phyloP scores from a whole-genome alignment of 1,140 invertebrate genomes.

The Heliconius hewitsoni region DNA sequence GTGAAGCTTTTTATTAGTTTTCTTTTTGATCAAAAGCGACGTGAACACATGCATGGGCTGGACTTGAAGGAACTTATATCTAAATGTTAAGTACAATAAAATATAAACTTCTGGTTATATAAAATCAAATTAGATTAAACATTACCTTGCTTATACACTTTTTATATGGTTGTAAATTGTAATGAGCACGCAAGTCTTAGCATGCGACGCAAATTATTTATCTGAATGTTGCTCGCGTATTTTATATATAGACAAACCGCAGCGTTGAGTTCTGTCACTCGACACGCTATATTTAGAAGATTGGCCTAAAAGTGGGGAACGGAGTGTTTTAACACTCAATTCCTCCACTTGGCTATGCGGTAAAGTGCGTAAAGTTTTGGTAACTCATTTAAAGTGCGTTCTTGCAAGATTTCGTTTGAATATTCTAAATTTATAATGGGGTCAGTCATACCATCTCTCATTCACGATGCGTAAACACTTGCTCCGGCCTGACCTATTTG shows the following conservation, averaged over 20 bases:
- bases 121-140: neutral
- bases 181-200: neutral
- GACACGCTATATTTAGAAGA: no score
- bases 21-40: no score
- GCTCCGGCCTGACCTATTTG: conserved; percentile 22
- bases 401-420: conserved; percentile 6
- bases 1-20: no score
- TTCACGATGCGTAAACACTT: conserved; percentile 17
- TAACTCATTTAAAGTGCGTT: neutral
- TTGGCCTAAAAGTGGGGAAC: no score
- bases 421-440: conserved; percentile 22
- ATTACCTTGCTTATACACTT: neutral
- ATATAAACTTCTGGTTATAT: neutral
- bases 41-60: neutral
- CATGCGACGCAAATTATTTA: neutral
- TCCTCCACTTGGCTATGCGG: no score
- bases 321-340: no score
- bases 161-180: neutral
- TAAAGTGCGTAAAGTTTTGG: no score
- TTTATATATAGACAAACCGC: neutral
- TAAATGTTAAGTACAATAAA: neutral
- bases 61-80: neutral
- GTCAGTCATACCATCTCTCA: conserved; percentile 13
- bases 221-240: neutral
- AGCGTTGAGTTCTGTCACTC: no score